Evolutionary conservation across 2,888 invertebrate species (phyloP), one percentile per base, ranked within the genome.

Genomic region (Cosmorhoe ocellata): DNA sequence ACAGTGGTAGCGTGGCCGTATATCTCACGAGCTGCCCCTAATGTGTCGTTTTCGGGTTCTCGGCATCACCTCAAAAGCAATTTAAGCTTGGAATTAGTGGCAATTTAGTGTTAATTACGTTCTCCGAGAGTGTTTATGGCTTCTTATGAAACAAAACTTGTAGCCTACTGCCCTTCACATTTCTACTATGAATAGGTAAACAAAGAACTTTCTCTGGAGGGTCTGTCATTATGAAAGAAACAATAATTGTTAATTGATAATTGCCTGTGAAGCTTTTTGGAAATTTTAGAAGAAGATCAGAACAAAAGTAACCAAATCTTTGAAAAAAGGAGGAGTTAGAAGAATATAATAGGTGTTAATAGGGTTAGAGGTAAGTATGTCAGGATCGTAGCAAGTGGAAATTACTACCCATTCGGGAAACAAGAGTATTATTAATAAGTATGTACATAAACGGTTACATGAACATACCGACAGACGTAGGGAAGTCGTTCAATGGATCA

Each of bases 11-110:
- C 32, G 26, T 5, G 48, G 47, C 48, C 52, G 55, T 62, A 59
- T 56, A 55, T 61, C 51, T 58, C 51, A 24, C 46, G 34, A 56
- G 59, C 53, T 44, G 53, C 27, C 49, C 41, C 39, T 60, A 62
- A 61, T 54, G 53, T 49, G 52, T 40, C 51, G 51, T 58, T 64
- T 63, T 59, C 56, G 56, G 33, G 55, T 47, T 55, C 36, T 40
- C 52, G 28, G 32, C 51, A 50, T 46, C 56, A 53, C 58, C 62
- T 56, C 40, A 38, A 40, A 26, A 40, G 51, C 49, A 42, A 41
- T 53, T 51, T 52, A 46, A 45, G 32, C 34, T 30, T 49, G 56
- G 62, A 59, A 57, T 63, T 64, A 63, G 49, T 49, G 48, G 47
- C 51, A 42, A 45, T 42, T 48, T 24, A 11, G 28, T 41, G 43